Evolutionary conservation across 2,797 vertebrate species (phyloP), one percentile per base, ranked within the genome.

Genomic region (Enteromius viviparus): DNA sequence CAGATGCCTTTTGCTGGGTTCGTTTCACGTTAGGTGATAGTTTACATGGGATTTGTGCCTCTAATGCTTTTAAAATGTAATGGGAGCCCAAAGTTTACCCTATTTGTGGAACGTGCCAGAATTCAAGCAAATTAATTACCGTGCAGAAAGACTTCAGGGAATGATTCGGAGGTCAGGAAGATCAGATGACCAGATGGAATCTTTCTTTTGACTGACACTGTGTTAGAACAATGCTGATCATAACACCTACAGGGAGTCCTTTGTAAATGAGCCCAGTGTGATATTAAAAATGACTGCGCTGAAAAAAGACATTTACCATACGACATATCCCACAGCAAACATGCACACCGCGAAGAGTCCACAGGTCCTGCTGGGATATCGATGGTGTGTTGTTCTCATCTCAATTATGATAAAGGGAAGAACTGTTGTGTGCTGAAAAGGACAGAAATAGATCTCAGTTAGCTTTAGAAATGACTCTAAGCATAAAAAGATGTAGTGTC

Each of bases 321-420:
- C 94, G 91, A 99, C 95, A 94, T 99, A 99, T 92, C 94, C 96
- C 84, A 97, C 80, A 34, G 96, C 94, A 80, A 99, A 97, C 93
- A 91, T 93, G 90, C 96, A 97, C 70, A 97, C 96, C 10, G 97
- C 96, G 6, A 92, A 89, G 87, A 98, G 92, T 72, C 98, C 97
- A 51, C 94, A 95, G 78, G 85, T 90, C 93, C 97, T 96, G 92
- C 96, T 96, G 92, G 98, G 98, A 90, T 98, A 99, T 60, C 94
- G 93, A 89, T 99, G 97, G 91, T 94, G 95, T 84, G 97, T 97
- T 88, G 97, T 98, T 93, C 97, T 95, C 98, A 99, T 99, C 95
- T 99, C 97, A 76, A 99, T 99, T 93, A 99, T 94, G 94, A 99
- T 96, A 94, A 99, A 99, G 76, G 98, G 98, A 53, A 99, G 95